Evolutionary conservation across 1,140 invertebrate genomes (phyloP).

Genomic region (Drosophila triauraria): DNA sequence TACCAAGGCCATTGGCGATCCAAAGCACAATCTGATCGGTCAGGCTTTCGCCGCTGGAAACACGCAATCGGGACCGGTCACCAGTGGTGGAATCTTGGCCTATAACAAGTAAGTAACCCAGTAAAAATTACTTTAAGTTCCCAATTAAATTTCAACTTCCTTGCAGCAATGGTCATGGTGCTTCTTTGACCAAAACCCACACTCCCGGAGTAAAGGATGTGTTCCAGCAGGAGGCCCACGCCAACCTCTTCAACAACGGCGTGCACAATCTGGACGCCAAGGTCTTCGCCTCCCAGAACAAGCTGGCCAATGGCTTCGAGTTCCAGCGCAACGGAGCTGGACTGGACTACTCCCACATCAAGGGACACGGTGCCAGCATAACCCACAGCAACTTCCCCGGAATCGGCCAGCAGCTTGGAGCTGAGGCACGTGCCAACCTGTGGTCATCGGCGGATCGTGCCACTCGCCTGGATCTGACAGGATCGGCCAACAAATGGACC

Average conservation of each 20-base stretch:
- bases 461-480: conserved; percentile 68
- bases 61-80: conserved; percentile 61
- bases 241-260: conserved; percentile 76
- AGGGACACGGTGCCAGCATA: conserved; percentile 72
- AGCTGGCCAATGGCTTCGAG: conserved; percentile 69
- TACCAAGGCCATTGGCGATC: conserved; percentile 65
- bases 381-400: conserved; percentile 76
- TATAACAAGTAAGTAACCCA: conserved; percentile 75
- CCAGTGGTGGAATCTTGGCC: conserved; percentile 67
- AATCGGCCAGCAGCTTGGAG: conserved; percentile 67
- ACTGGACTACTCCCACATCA: conserved; percentile 68
- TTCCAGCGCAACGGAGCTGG: conserved; percentile 76
- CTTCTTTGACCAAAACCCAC: conserved; percentile 66
- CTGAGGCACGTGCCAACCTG: conserved; percentile 66
- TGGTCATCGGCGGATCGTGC: conserved; percentile 76
- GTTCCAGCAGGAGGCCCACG: conserved; percentile 66
- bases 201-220: conserved; percentile 71
- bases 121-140: no score
- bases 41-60: conserved; percentile 75
- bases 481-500: conserved; percentile 67
- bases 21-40: conserved; percentile 71
- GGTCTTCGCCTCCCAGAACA: conserved; percentile 71
- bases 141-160: not conserved
- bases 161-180: conserved; percentile 65
- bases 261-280: conserved; percentile 56